phyloP scores from a whole-genome alignment of 2,113 vertebrate genomes.

The Rallus limicola region DNA sequence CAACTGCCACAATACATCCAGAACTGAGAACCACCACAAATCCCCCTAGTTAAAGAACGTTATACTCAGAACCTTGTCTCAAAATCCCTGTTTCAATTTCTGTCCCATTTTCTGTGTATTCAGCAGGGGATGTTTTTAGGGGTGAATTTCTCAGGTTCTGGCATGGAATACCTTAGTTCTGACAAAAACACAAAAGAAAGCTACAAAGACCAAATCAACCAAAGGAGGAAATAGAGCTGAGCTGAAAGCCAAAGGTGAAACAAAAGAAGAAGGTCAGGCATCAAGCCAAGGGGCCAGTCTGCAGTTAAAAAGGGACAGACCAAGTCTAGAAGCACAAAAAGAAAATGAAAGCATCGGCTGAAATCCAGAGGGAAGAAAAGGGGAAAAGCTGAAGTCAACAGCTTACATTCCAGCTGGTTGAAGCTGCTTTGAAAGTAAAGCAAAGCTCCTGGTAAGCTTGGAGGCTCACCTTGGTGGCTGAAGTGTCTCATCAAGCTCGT shows the following conservation, averaged over 20 bases:
- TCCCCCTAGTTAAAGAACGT: not conserved
- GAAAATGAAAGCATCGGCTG: not conserved
- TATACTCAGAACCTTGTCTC: not conserved
- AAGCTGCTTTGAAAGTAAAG: slow-evolving; percentile 10
- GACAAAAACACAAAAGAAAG: not conserved
- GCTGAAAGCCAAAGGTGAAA: not conserved
- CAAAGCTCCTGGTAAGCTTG: not conserved
- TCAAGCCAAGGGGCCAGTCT: not conserved
- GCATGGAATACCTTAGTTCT: not conserved
- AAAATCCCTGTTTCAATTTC: not conserved
- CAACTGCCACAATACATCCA: not conserved
- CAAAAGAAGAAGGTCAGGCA: not conserved
- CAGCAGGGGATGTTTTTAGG: not conserved
- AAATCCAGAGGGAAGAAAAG: not conserved
- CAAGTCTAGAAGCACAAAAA: not conserved
- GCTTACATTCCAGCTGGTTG: not conserved
- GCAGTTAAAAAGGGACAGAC: not conserved
- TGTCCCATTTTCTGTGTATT: not conserved
- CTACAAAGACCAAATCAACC: not conserved
- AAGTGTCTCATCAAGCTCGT: not conserved
- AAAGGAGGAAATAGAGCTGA: not conserved
- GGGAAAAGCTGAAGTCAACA: not conserved
- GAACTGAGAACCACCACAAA: not conserved
- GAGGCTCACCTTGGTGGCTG: not conserved
- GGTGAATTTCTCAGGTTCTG: not conserved